These are phyloP conservation scores for Bibio marci DNA, from an alignment of 2,888 invertebrate species.

Conservation along the genomic window DNA sequence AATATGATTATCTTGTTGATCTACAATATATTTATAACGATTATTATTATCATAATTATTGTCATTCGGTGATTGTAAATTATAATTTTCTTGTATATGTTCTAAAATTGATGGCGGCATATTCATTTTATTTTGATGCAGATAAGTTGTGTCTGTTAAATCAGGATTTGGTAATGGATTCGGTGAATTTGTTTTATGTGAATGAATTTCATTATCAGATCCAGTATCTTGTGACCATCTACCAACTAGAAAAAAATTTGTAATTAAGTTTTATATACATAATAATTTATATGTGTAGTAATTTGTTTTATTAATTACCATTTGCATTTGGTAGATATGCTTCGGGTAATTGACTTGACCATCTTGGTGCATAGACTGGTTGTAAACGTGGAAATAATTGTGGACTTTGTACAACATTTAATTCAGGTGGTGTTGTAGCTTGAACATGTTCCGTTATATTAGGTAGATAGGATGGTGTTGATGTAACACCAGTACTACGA, in stretches of 20 bases:
- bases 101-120: conserved; percentile 38
- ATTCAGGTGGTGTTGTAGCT: conserved; percentile 41
- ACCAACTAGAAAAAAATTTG: conserved; percentile 21
- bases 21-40: conserved; percentile 7
- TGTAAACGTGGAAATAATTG: conserved; percentile 51
- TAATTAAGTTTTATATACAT: neutral
- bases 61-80: conserved; percentile 16
- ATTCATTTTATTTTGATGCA: conserved; percentile 31
- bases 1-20: conserved; percentile 22
- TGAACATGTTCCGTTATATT: conserved; percentile 41
- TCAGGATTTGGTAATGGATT: conserved; percentile 63
- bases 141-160: conserved; percentile 46
- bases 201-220: conserved; percentile 53
- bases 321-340: conserved; percentile 38
- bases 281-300: neutral
- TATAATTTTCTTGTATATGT: conserved; percentile 40
- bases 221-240: conserved; percentile 68
- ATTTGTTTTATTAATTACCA: conserved; percentile 16
- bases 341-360: conserved; percentile 51
- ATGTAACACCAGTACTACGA: conserved; percentile 29
- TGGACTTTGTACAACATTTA: conserved; percentile 45
- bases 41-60: conserved; percentile 16
- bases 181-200: conserved; percentile 41
- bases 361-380: conserved; percentile 44
- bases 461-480: conserved; percentile 37